phyloP scores from a whole-genome alignment of 2,113 vertebrate genomes.

The Podarcis cretensis region DNA sequence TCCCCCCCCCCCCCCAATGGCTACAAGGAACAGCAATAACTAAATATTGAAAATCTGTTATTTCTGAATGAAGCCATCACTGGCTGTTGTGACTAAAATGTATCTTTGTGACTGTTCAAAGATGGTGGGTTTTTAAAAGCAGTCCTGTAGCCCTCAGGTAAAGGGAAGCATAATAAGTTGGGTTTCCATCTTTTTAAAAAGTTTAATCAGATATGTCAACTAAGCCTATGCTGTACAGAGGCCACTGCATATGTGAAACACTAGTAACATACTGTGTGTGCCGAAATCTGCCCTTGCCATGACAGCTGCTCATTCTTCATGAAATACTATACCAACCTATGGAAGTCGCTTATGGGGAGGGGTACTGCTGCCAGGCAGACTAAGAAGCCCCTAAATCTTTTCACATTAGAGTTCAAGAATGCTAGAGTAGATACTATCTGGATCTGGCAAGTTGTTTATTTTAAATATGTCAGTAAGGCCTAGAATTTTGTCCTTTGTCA shows the following conservation, averaged over 20 bases:
- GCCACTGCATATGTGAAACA: too few relatives aligned
- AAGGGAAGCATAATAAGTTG: conserved; percentile 17
- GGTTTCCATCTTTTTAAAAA: not conserved
- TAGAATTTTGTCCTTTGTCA: too few relatives aligned
- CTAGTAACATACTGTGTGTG: not conserved
- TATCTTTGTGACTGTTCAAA: conserved; percentile 26
- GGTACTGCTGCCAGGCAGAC: not conserved
- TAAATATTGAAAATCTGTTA: conserved; percentile 27
- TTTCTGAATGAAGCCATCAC: conserved; percentile 17
- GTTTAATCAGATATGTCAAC: not conserved
- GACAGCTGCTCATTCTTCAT: not conserved
- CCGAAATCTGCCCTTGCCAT: not conserved
- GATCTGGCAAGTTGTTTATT: too few relatives aligned
- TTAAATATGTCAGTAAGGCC: too few relatives aligned
- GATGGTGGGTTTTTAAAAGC: conserved; percentile 32
- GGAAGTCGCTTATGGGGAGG: not conserved
- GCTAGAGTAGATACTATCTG: not conserved
- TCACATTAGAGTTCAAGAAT: not conserved
- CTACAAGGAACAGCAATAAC: conserved; percentile 44
- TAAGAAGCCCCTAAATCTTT: not conserved
- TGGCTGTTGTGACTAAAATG: conserved; percentile 8
- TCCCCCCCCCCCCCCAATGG: conserved; percentile 5
- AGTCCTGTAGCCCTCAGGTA: conserved; percentile 36
- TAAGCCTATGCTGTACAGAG: not conserved
- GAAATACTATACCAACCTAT: not conserved